Evolutionary conservation across 2,113 vertebrate species (phyloP).

Genomic region (Varanus salvator): DNA sequence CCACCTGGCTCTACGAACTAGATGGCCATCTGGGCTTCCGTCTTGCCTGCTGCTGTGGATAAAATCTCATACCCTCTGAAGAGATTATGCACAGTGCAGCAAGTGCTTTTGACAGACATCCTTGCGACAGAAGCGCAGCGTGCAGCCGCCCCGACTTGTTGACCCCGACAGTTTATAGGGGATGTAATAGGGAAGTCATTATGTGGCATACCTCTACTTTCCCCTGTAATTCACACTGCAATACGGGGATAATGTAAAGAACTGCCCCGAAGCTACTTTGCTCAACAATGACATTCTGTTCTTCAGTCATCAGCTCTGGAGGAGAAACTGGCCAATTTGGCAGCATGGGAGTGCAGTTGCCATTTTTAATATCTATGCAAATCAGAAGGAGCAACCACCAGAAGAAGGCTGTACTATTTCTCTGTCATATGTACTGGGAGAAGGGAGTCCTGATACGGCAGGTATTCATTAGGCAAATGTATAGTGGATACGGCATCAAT

Average conservation of each 20-base stretch:
- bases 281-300: background rate
- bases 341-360: background rate
- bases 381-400: constrained; percentile 19
- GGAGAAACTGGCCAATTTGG: background rate
- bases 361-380: background rate
- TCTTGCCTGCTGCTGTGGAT: constrained; percentile 8
- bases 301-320: constrained; percentile 2
- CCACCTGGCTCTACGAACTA: background rate
- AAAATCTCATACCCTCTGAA: constrained; percentile 48
- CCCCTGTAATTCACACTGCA: background rate
- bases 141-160: constrained; percentile 13
- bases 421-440: background rate
- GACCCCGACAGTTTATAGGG: constrained; percentile 46
- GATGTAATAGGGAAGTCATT: constrained; percentile 32
- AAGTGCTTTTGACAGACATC: constrained; percentile 9
- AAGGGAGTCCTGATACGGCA: background rate
- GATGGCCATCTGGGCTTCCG: background rate
- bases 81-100: constrained; percentile 32
- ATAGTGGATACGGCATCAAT: no score
- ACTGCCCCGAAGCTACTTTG: background rate
- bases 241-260: constrained; percentile 27
- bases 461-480: background rate
- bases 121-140: constrained; percentile 30
- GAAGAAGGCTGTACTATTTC: background rate
- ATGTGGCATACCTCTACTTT: background rate